Evolutionary conservation across 2,888 invertebrate species (phyloP).

Genomic region (Macrophya annulata): DNA sequence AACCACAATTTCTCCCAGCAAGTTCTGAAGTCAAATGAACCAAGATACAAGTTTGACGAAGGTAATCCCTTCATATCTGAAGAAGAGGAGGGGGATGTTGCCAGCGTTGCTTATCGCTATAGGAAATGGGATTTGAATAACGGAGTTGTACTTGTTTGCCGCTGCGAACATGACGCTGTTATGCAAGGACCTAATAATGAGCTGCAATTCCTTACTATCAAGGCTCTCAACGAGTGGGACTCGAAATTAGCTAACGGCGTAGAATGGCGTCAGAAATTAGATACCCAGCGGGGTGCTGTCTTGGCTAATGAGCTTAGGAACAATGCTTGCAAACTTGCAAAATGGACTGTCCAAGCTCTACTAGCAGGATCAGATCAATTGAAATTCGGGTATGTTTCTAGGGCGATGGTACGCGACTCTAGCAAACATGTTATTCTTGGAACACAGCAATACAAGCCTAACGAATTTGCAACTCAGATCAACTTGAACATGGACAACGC

Average conservation of each 20-base stretch:
- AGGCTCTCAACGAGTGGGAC: slow-evolving; percentile 99
- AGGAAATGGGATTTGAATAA: slow-evolving; percentile 98
- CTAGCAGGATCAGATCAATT: slow-evolving; percentile 98
- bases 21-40: slow-evolving; percentile 89
- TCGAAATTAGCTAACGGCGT: slow-evolving; percentile 97
- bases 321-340: slow-evolving; percentile 99
- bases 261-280: slow-evolving; percentile 99
- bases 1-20: slow-evolving; percentile 99
- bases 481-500: slow-evolving; percentile 99
- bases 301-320: slow-evolving; percentile 98
- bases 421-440: slow-evolving; percentile 98
- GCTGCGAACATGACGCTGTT: slow-evolving; percentile 99
- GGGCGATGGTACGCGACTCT: slow-evolving; percentile 95
- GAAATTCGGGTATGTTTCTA: slow-evolving; percentile 99
- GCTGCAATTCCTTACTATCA: slow-evolving; percentile 95
- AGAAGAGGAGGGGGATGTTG: slow-evolving; percentile 95
- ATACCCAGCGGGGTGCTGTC: slow-evolving; percentile 98
- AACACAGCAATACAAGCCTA: slow-evolving; percentile 98
- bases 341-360: slow-evolving; percentile 98
- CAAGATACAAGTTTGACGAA: slow-evolving; percentile 94
- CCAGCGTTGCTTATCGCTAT: slow-evolving; percentile 98
- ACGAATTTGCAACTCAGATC: slow-evolving; percentile 99
- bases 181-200: slow-evolving; percentile 93
- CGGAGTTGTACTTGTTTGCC: slow-evolving; percentile 93
- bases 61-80: slow-evolving; percentile 96